Evolutionary conservation across 2,797 vertebrate genomes (phyloP), one percentile per base, ranked within the genome.

Genomic region (Epinephelus coioides): DNA sequence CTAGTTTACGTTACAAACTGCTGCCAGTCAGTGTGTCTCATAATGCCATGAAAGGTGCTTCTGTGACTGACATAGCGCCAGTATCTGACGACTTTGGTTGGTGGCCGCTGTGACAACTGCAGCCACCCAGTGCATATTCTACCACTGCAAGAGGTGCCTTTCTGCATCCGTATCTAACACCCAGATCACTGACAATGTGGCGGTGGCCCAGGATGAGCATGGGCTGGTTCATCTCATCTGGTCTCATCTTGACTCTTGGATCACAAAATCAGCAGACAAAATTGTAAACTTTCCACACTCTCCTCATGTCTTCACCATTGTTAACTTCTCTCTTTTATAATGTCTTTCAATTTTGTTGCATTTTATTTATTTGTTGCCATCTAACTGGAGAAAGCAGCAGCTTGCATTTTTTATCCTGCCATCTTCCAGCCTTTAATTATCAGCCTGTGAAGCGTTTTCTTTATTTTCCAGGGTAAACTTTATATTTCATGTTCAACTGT

Each of bases 401-500:
- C 46, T 17, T n/a, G 30, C 9, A 38, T 63, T 72, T 46, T 46
- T 10, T 40, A 40, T 40, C 40, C 40, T 17, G 44, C 14, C 44
- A 46, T 17, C 23, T 27, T 40, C 23, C 9, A 61, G 55, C 55
- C 4, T 75, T 62, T 55, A 11, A 78, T 51, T 2, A 1, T 55
- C 50, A 13, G 46, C 34, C 30, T 27, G 18, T 61, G 0, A 0
- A 56, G 25, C 23, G 12, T 54, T 56, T 61, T 75, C 9, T 27
- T 2, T 18, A 25, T 60, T 53, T 69, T 66, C n/a, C 23, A 46
- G 17, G 3, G 55, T 57, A 66, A 66, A 67, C 15, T 47, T 67
- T 66, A 62, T 79, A 63, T 73, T 78, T 61, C 21, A 54, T 68
- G 23, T 55, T 47, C 10, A 1, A 25, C 47, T 61, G 60, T 55